These are phyloP conservation scores for Acronicta alni DNA, from an alignment of 2,888 invertebrate species.

Conservation along the genomic window DNA sequence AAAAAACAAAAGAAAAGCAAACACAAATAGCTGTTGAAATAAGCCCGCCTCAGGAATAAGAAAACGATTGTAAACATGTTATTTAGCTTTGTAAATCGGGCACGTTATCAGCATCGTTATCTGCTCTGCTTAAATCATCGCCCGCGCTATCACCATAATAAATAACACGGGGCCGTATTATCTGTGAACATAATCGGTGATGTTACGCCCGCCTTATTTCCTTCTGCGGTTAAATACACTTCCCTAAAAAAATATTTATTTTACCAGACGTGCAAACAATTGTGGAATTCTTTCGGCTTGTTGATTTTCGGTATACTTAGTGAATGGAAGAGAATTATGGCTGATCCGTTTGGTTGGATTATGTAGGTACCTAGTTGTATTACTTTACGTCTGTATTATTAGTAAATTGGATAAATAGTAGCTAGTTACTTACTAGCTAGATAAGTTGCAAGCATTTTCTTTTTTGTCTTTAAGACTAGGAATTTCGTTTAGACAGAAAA, in stretches of 20 bases:
- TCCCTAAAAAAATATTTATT: slow-evolving; percentile 79
- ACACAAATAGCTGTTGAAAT: slow-evolving; percentile 24
- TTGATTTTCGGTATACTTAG: slow-evolving; percentile 66
- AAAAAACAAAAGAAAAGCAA: slow-evolving; percentile 41
- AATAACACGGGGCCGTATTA: slow-evolving; percentile 79
- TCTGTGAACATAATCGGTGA: slow-evolving; percentile 81
- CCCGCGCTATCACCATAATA: slow-evolving; percentile 79
- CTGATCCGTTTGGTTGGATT: slow-evolving; percentile 43
- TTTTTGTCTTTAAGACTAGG: too few relatives aligned
- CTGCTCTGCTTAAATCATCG: slow-evolving; percentile 85
- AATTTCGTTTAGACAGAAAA: too few relatives aligned
- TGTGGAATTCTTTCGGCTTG: slow-evolving; percentile 62
- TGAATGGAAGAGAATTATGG: slow-evolving; percentile 44
- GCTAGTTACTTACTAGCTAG: too few relatives aligned
- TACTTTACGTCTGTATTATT: slow-evolving; percentile 12
- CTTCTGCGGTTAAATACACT: slow-evolving; percentile 79
- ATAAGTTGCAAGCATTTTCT: too few relatives aligned
- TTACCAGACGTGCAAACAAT: slow-evolving; percentile 63
- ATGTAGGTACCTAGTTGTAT: slow-evolving; percentile 9
- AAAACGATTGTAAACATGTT: slow-evolving; percentile 76
- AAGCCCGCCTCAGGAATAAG: slow-evolving; percentile 56
- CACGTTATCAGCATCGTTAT: slow-evolving; percentile 81
- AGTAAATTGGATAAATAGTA: not conserved
- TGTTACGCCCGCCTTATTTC: slow-evolving; percentile 82
- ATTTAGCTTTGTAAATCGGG: slow-evolving; percentile 78